Percentiles rank a stretch among this genome's conserved stretches.
These are phyloP conservation scores for Chalcosyrphus nemorum DNA, from an alignment of 2,888 invertebrate species.

Conservation along the genomic window DNA sequence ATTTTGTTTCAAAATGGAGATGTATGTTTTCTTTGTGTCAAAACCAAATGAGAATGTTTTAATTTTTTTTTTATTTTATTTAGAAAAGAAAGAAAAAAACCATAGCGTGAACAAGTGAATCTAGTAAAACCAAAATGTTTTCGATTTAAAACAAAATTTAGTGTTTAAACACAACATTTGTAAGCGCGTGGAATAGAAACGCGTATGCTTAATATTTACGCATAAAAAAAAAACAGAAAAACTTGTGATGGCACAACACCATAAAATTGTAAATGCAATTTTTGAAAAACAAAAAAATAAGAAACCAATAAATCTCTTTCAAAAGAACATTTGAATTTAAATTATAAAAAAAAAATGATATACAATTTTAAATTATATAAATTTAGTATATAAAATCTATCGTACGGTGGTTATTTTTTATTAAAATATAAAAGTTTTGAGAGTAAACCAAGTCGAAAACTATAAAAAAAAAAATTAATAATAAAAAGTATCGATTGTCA, in stretches of 20 bases:
- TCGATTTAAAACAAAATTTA: conserved; percentile 17
- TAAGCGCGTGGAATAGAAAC: conserved; percentile 18
- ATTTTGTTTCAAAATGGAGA: conserved; percentile 28
- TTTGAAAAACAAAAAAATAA: background rate
- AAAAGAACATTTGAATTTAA: conserved; percentile 50
- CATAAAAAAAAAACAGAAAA: background rate
- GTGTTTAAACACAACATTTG: conserved; percentile 9
- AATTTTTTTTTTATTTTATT: conserved; percentile 44
- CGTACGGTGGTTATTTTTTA: conserved; percentile 27
- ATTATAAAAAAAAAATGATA: conserved; percentile 9
- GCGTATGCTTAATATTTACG: conserved; percentile 23
- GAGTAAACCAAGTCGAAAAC: conserved; percentile 17
- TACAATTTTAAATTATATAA: background rate
- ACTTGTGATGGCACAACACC: conserved; percentile 60
- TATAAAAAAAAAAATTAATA: conserved; percentile 13
- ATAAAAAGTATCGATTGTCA: conserved; percentile 31
- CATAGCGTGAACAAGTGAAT: background rate
- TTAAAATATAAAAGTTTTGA: conserved; percentile 19
- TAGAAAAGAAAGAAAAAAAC: background rate
- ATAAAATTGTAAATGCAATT: conserved; percentile 12
- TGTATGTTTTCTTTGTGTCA: background rate
- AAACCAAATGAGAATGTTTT: conserved; percentile 33
- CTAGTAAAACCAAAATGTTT: conserved; percentile 45
- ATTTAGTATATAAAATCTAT: background rate
- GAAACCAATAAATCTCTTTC: conserved; percentile 21